A percentile compares a stretch with the other conserved stretches of the same genome.
Evolutionary conservation across 2,797 vertebrate genomes (phyloP).

Genomic region (Pangasius mekongensis): DNA sequence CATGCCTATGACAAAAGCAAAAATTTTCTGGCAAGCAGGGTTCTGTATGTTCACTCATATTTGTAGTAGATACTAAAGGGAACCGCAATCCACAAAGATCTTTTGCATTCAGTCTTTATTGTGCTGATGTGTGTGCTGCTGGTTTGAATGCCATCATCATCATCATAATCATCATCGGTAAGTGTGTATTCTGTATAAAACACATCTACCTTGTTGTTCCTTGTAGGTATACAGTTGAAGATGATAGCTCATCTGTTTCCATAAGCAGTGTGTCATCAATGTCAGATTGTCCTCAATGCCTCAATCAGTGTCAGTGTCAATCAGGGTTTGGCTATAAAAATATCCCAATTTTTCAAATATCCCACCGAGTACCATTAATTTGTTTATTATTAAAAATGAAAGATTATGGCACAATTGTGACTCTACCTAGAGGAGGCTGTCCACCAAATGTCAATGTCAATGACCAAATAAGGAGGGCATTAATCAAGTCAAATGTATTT

Average conservation of each 20-base stretch:
- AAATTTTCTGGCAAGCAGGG: too few relatives aligned
- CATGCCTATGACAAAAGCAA: background rate
- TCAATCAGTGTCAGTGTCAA: background rate
- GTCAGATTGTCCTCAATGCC: background rate
- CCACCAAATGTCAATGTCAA: background rate
- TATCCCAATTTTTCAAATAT: background rate
- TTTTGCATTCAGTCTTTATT: background rate
- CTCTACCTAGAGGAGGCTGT: background rate
- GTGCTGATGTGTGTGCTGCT: background rate
- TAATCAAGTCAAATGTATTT: background rate
- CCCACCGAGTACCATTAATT: background rate
- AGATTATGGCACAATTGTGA: too few relatives aligned
- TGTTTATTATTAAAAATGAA: background rate
- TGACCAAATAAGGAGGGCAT: background rate
- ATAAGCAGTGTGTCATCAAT: background rate
- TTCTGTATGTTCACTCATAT: background rate
- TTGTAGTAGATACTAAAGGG: conserved; percentile 2
- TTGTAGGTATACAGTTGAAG: background rate
- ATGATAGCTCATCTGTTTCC: background rate
- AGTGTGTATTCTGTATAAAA: background rate
- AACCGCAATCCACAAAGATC: background rate
- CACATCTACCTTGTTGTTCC: background rate
- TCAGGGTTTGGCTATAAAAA: background rate
- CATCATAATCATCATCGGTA: background rate
- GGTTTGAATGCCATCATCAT: background rate